Percentiles rank a stretch among this genome's conserved stretches.
Evolutionary conservation across 2,888 invertebrate genomes (phyloP).

Genomic region (Sphaeridia pumilis): DNA sequence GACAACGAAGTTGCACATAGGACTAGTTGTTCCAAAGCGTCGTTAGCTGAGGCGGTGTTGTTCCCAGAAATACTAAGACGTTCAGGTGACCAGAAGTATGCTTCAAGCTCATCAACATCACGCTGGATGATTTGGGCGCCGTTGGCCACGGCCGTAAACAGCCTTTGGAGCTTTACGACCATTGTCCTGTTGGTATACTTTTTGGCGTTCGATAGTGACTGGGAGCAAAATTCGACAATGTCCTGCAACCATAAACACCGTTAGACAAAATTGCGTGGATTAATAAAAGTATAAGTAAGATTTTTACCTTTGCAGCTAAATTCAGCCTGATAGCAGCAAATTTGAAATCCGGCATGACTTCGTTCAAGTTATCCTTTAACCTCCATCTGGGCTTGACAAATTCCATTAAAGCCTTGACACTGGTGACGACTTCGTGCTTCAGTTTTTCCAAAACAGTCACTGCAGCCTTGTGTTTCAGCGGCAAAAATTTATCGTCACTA

Average conservation of each 20-base stretch:
- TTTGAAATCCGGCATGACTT: constrained; percentile 38
- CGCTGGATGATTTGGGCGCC: constrained; percentile 68
- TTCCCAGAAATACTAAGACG: constrained; percentile 42
- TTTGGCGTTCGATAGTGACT: constrained; percentile 44
- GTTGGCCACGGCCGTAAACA: constrained; percentile 66
- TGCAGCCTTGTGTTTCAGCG: constrained; percentile 61
- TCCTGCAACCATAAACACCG: constrained; percentile 56
- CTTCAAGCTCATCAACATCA: constrained; percentile 60
- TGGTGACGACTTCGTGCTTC: constrained; percentile 67
- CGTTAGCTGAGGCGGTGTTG: constrained; percentile 42
- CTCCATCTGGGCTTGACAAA: constrained; percentile 70
- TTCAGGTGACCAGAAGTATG: constrained; percentile 65
- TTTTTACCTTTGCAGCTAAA: constrained; percentile 31
- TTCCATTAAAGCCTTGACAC: constrained; percentile 63
- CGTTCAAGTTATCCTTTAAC: constrained; percentile 61
- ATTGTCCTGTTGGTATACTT: constrained; percentile 55
- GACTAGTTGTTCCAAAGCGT: constrained; percentile 77
- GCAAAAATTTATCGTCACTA: constrained; percentile 48
- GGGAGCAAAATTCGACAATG: constrained; percentile 77
- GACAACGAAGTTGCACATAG: constrained; percentile 74
- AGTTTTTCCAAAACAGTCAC: constrained; percentile 61
- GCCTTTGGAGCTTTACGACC: constrained; percentile 59
- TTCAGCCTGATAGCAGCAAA: constrained; percentile 29
- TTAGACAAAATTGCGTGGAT: too few relatives aligned
- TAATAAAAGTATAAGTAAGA: background rate